A percentile compares a stretch with the other conserved stretches of the same genome.
phyloP scores from a whole-genome alignment of 2,113 vertebrate genomes.

The Perca schrenkii region DNA sequence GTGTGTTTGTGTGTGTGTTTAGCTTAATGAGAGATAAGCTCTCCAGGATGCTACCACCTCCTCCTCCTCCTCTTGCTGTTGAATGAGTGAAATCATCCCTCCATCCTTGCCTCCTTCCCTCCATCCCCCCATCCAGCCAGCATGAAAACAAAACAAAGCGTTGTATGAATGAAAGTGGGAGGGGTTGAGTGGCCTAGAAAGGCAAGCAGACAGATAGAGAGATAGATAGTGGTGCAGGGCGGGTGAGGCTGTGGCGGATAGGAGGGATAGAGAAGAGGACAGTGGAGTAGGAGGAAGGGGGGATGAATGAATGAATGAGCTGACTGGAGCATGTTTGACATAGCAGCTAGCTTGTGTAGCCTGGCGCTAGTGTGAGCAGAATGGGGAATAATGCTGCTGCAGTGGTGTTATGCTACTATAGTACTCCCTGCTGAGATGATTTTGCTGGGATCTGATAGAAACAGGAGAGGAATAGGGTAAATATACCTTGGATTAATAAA shows the following conservation, averaged over 20 bases:
- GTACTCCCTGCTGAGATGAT: neutral
- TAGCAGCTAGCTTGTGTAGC: conserved; percentile 56
- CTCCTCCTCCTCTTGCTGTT: conserved; percentile 62
- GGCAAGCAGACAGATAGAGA: conserved; percentile 71
- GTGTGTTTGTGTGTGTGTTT: conserved; percentile 22
- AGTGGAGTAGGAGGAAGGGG: conserved; percentile 47
- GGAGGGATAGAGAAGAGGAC: conserved; percentile 49
- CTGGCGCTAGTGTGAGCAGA: conserved; percentile 48
- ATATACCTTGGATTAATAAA: neutral
- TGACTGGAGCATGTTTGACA: conserved; percentile 68
- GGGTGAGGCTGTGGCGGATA: conserved; percentile 66
- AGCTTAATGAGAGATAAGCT: conserved; percentile 63
- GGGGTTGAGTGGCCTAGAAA: conserved; percentile 79
- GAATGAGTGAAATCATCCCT: conserved; percentile 65
- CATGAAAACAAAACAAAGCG: conserved; percentile 80
- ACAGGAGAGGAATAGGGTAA: neutral
- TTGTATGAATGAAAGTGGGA: conserved; percentile 83
- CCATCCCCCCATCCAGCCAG: conserved; percentile 37
- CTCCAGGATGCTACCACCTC: conserved; percentile 62
- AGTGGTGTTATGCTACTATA: conserved; percentile 10
- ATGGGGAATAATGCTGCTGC: conserved; percentile 56
- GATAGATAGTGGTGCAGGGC: conserved; percentile 74
- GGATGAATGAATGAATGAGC: conserved; percentile 70
- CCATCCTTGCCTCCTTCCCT: conserved; percentile 38
- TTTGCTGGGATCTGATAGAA: neutral